Base-by-base conservation (phyloP, 92 coral and sea anemone species). In the Actinostola sp. region DNA sequence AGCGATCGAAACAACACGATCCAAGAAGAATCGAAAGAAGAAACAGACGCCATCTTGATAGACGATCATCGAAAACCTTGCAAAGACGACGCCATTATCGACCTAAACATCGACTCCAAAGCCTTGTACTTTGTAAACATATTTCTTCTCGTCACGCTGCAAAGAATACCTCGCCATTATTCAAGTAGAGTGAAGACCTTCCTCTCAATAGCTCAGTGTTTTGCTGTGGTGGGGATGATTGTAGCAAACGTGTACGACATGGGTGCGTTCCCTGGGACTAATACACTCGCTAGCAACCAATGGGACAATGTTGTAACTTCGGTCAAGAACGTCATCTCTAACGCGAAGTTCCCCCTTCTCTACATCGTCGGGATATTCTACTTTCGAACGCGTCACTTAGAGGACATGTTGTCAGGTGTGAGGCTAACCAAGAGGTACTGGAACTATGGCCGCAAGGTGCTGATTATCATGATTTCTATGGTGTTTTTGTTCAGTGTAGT, bases 381-480 rank as follows among this genome's bases (percentile, higher is more conserved):
- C 66, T 73, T 86, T 49, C 67, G 71, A 15, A 79, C 74, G 19
- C 77, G 93, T 10, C 93, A 88, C 49, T 28, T 88, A 1, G 89
- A 84, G 56, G 74, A 45, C 19, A 54, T 88, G 71, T 63, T 88
- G 33, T 66, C 84, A 6, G 55, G 71, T 17, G 59, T 84, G 31
- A 75, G 73, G 21, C 25, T 88, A 34, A 88, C 87, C 4, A 52
- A 71, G 44, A 61, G 77, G 34, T 84, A 84, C 61, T 88, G 90
- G 89, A 84, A 67, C 32, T 63, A 84, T 39, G 84, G 71, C 19
- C 75, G 80, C 3, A 38, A 72, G 19, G 30, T 78, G 16, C 66
- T 84, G 55, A 49, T n/a, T 21, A 58, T 34, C 45, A n/a, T 68
- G 24, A 30, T 28, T 24, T 0, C 74, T 4, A 54, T 45, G 32